These are phyloP conservation scores for Oenanthe melanoleuca DNA, from an alignment of 2,113 vertebrate genomes.

Conservation along the genomic window DNA sequence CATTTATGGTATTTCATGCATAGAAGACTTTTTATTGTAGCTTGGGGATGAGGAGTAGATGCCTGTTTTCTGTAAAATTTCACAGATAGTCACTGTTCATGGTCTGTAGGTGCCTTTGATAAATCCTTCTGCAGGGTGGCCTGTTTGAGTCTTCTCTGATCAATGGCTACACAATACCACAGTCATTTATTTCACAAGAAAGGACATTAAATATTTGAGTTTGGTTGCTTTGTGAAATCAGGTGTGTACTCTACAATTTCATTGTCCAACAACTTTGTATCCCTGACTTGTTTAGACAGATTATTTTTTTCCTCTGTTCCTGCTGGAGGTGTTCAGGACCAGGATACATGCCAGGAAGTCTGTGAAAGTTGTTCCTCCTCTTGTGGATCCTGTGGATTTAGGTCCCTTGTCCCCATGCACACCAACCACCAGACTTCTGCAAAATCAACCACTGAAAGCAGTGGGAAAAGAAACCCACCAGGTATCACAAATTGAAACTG, in stretches of 20 bases:
- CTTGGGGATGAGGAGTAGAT: not conserved
- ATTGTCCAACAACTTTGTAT: not conserved
- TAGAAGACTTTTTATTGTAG: not conserved
- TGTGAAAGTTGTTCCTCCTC: not conserved
- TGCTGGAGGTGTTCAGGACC: not conserved
- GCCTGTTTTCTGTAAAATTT: not conserved
- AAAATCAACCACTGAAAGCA: constrained; percentile 10
- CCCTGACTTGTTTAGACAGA: not conserved
- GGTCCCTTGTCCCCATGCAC: not conserved
- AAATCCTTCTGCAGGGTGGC: not conserved
- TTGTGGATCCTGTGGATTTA: not conserved
- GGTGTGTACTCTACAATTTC: not conserved
- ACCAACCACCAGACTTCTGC: not conserved
- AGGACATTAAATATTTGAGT: not conserved
- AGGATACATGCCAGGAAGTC: not conserved
- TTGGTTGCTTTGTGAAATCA: not conserved
- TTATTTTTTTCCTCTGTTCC: not conserved
- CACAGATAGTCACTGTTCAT: not conserved
- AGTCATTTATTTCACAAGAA: not conserved
- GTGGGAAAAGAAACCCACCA: not conserved
- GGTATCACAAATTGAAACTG: not conserved
- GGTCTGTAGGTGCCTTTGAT: not conserved
- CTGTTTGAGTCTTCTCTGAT: not conserved
- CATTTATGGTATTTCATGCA: not conserved
- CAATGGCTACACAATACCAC: not conserved